phyloP scores from a whole-genome alignment of 2,797 vertebrate genomes.

The Hydrolagus colliei region DNA sequence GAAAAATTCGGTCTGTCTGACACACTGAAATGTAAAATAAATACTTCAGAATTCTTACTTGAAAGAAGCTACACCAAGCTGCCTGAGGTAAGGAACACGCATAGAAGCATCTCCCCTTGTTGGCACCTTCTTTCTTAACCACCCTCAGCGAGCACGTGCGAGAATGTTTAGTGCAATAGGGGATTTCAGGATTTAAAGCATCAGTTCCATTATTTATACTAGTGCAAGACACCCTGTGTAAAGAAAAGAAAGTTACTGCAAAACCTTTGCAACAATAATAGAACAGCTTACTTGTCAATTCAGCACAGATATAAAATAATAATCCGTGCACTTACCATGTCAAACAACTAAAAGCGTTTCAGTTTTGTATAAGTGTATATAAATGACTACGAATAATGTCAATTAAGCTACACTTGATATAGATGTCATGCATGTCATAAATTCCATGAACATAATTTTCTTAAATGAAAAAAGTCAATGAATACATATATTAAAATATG shows the following conservation, averaged over 20 bases:
- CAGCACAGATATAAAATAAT: too few relatives aligned
- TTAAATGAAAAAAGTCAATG: too few relatives aligned
- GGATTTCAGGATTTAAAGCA: constrained; percentile 41
- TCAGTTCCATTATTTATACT: constrained; percentile 35
- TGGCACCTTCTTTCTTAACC: constrained; percentile 79
- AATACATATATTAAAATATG: too few relatives aligned
- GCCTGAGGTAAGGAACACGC: constrained; percentile 69
- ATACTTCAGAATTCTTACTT: constrained; percentile 56
- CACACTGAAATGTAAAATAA: neutral
- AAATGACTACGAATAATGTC: too few relatives aligned
- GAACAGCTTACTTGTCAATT: too few relatives aligned
- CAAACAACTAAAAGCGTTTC: too few relatives aligned
- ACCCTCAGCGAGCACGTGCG: constrained; percentile 62
- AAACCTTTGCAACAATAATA: too few relatives aligned
- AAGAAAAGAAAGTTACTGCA: constrained; percentile 36
- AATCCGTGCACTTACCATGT: too few relatives aligned
- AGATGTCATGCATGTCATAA: too few relatives aligned
- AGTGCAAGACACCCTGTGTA: constrained; percentile 51
- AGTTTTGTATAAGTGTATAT: too few relatives aligned
- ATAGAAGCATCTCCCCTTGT: constrained; percentile 82
- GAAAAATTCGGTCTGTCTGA: neutral
- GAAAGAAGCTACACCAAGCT: constrained; percentile 72
- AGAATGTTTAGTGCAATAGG: constrained; percentile 65
- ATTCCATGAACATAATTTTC: too few relatives aligned
- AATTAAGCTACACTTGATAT: too few relatives aligned